A percentile compares a stretch with the other conserved stretches of the same genome.
These are phyloP conservation scores for Leptinotarsa haldemani DNA, from an alignment of 2,888 invertebrate genomes.

Conservation along the genomic window DNA sequence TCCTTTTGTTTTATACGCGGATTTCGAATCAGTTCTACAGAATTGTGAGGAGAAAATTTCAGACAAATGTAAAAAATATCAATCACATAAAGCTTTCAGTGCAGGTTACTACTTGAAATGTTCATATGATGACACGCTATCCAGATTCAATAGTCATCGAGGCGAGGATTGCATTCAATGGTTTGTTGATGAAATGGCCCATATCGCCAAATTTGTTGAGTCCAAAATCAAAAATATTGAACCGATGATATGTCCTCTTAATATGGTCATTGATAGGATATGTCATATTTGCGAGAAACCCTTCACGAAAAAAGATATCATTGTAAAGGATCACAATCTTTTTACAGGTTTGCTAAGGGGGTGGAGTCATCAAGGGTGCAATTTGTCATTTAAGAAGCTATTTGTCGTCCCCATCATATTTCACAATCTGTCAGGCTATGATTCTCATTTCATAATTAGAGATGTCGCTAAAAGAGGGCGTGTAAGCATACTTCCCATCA, in stretches of 20 bases:
- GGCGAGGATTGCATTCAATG: constrained; percentile 45
- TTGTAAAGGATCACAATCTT: constrained; percentile 40
- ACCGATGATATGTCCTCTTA: not conserved
- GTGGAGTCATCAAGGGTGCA: constrained; percentile 53
- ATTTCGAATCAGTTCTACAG: constrained; percentile 12
- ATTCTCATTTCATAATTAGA: constrained; percentile 55
- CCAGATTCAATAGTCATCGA: constrained; percentile 34
- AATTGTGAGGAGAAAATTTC: not conserved
- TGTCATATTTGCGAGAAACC: constrained; percentile 18
- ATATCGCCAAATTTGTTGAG: constrained; percentile 38
- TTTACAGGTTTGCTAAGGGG: not conserved
- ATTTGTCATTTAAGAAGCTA: constrained; percentile 54
- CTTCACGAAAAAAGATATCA: constrained; percentile 35
- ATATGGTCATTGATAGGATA: not conserved
- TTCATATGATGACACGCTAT: constrained; percentile 43
- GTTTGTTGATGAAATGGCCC: constrained; percentile 45
- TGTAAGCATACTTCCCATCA: constrained; percentile 52
- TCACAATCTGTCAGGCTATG: constrained; percentile 56
- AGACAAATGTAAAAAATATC: constrained; percentile 3
- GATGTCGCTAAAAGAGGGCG: constrained; percentile 44
- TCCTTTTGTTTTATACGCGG: constrained; percentile 18
- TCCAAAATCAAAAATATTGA: constrained; percentile 25
- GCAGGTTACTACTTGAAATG: constrained; percentile 51
- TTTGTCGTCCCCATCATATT: constrained; percentile 55
- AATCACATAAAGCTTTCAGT: constrained; percentile 37